Evolutionary conservation across 2,797 vertebrate species (phyloP), one percentile per base, ranked within the genome.

Genomic region (Pseudotriccus pelzelni): DNA sequence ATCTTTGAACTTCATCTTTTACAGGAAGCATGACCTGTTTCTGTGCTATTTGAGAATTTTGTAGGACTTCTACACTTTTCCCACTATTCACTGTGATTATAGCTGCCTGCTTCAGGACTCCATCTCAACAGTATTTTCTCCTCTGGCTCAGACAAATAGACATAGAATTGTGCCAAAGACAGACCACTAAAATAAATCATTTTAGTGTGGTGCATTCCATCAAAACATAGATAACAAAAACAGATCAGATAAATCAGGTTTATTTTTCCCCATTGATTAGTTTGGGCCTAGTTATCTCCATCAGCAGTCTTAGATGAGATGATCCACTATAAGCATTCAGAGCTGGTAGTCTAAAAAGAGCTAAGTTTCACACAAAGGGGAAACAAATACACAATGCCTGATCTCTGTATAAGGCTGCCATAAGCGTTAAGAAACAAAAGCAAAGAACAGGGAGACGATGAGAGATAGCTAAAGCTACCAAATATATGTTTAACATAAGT

Each of bases 1-100:
- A 91, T 67, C 52, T 88, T 76, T 90, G 83, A 94, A 84, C 80
- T 84, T 84, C 50, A 75, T 60, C 30, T 86, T 85, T 89, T 68
- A 88, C n/a, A 76, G n/a, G n/a, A 90, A 86, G 28, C 23, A 55
- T 62, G 69, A 91, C 53, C 50, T 81, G 20, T 5, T 87, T 84
- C 66, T 80, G 22, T 46, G 39, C 8, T 90, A 53, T 64, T 81
- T 86, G 49, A 68, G 32, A 53, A 62, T 75, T 94, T 60, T 85
- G 10, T 69, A 28, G 46, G 20, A 69, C 46, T 93, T 77, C 17
- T 59, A 78, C 37, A 19, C 8, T 62, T 86, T 80, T 22, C 17
- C 36, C 30, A 43, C 53, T 77, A 52, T 19, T 85, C 66, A 43
- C 24, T 85, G 10, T 68, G 44, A 77, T 52, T 58, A 13, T 60